A percentile compares a stretch with the other conserved stretches of the same genome.
These are phyloP conservation scores for Diacarnus erythraeanus DNA, from an alignment of 37 sponge, comb jelly and placozoan genomes.

Conservation along the genomic window DNA sequence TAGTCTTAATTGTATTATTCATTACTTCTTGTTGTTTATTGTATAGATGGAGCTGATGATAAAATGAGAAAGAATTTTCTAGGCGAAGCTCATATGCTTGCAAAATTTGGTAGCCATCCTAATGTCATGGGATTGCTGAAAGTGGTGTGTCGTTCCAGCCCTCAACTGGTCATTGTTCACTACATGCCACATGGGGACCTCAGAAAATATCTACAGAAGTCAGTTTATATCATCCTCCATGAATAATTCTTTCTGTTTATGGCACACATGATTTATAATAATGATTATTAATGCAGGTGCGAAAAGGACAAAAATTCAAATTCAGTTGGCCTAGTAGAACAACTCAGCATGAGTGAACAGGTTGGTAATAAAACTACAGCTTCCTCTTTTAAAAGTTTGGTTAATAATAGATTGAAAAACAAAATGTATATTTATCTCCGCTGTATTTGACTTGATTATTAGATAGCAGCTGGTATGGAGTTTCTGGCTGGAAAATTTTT, in stretches of 20 bases:
- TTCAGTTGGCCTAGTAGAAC: neutral
- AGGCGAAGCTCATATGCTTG: constrained; percentile 56
- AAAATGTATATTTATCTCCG: neutral
- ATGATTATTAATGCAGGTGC: too few species aligned
- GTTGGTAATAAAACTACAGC: neutral
- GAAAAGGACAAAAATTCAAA: neutral
- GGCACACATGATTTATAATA: too few species aligned
- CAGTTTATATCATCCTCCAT: too few species aligned
- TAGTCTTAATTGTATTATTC: too few species aligned
- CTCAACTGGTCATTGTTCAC: constrained; percentile 32
- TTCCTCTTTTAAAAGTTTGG: neutral
- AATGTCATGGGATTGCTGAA: constrained; percentile 47
- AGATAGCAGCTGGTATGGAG: constrained; percentile 73
- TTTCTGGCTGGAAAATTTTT: constrained; percentile 58
- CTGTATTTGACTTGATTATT: neutral
- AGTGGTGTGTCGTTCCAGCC: constrained; percentile 27
- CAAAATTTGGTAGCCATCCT: constrained; percentile 47
- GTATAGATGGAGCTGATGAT: constrained; percentile 34
- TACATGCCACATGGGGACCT: constrained; percentile 50
- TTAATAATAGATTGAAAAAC: neutral
- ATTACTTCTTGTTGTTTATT: neutral
- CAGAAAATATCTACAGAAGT: constrained; percentile 37
- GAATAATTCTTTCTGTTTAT: too few species aligned
- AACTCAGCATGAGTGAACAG: neutral
- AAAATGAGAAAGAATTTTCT: constrained; percentile 39